phyloP scores from a whole-genome alignment of 2,113 vertebrate genomes.

The Pomatostomus ruficeps region DNA sequence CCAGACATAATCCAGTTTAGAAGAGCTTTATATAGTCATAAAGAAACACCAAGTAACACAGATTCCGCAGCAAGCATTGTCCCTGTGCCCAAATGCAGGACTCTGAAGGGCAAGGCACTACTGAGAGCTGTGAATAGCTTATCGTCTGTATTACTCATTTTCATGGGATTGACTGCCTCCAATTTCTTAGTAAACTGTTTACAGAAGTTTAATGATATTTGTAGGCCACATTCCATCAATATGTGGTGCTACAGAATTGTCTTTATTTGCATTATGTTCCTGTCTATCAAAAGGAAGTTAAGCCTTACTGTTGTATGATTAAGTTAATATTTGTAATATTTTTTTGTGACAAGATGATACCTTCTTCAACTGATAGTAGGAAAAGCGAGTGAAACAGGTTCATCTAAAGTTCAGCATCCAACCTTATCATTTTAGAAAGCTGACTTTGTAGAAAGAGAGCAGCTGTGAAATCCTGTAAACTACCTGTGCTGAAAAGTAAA shows the following conservation, averaged over 20 bases:
- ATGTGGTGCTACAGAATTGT: neutral
- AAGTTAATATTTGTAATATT: neutral
- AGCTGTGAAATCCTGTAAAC: neutral
- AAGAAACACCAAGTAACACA: neutral
- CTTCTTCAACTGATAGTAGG: neutral
- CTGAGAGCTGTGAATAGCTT: neutral
- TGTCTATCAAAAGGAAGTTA: neutral
- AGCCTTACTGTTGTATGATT: neutral
- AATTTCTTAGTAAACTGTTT: neutral
- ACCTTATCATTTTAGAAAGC: neutral
- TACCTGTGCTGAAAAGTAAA: neutral
- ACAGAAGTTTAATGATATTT: neutral
- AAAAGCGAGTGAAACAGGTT: neutral
- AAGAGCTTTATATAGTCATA: neutral
- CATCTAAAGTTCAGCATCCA: neutral
- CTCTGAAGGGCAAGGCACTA: neutral
- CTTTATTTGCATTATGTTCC: neutral
- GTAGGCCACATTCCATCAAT: neutral
- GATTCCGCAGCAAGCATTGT: neutral
- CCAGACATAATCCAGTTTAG: neutral
- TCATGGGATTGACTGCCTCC: neutral
- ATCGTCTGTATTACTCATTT: neutral
- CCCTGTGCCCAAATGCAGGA: neutral
- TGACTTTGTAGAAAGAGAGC: neutral
- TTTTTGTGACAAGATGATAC: neutral